phyloP scores from a whole-genome alignment of 2,113 vertebrate genomes.

The Nothocercus nigrocapillus region DNA sequence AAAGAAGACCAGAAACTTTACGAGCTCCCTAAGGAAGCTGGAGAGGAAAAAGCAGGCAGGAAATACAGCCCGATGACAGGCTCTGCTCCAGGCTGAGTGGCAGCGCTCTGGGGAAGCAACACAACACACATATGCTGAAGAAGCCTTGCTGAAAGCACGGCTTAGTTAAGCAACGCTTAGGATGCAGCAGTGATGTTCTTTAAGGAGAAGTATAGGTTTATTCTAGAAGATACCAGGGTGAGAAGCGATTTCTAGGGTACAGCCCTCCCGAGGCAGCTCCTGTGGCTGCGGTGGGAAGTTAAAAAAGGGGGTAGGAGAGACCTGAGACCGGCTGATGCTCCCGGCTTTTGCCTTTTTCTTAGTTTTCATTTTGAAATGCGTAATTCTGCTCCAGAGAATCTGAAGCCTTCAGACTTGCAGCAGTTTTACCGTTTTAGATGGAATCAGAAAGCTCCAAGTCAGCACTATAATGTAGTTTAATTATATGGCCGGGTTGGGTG shows the following conservation, averaged over 20 bases:
- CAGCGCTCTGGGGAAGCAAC: background rate
- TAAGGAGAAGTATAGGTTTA: background rate
- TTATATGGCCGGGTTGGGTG: constrained; percentile 38
- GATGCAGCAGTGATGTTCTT: background rate
- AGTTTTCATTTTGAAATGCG: background rate
- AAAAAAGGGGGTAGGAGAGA: background rate
- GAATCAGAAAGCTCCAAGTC: background rate
- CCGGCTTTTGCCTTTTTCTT: background rate
- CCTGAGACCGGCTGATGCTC: background rate
- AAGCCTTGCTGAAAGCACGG: background rate
- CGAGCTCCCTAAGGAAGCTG: background rate
- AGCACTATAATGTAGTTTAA: background rate
- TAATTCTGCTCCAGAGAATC: background rate
- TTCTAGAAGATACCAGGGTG: background rate
- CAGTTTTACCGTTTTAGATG: background rate
- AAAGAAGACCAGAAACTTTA: background rate
- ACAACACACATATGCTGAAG: background rate
- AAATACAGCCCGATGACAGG: background rate
- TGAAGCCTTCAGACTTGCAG: background rate
- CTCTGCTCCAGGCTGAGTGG: background rate
- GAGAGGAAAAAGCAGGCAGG: background rate
- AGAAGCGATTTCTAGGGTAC: background rate
- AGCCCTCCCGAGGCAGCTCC: background rate
- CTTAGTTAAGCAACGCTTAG: background rate
- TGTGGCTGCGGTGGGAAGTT: background rate